phyloP scores from a whole-genome alignment of 2,113 vertebrate species.

The Pachyramphus minor region DNA sequence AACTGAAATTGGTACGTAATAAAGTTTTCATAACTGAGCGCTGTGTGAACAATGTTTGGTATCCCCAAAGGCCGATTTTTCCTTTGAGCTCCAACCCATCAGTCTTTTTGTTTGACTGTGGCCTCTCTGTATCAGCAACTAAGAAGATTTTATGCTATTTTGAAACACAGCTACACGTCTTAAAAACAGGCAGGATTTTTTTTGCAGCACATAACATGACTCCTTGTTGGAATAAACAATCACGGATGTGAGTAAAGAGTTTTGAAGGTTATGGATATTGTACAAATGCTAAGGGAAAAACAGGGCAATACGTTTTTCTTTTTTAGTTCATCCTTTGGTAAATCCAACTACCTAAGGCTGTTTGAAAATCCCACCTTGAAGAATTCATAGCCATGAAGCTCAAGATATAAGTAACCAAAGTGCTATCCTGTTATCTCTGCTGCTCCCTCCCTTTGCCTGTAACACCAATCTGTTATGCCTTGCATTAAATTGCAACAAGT shows the following conservation, averaged over 20 bases:
- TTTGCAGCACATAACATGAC: background rate
- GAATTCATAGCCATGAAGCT: background rate
- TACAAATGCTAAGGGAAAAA: background rate
- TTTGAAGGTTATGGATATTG: background rate
- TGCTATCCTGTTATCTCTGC: background rate
- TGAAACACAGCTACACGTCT: background rate
- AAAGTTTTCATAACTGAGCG: background rate
- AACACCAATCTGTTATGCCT: background rate
- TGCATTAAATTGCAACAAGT: background rate
- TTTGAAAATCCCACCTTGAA: background rate
- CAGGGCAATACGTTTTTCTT: background rate
- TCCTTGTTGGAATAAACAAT: background rate
- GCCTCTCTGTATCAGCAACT: background rate
- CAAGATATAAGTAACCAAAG: background rate
- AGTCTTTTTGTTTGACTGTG: background rate
- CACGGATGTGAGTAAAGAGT: background rate
- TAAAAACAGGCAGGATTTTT: background rate
- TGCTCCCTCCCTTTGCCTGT: background rate
- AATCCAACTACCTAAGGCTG: background rate
- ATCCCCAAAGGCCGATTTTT: background rate
- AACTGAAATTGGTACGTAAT: constrained; percentile 19
- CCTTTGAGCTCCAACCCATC: background rate
- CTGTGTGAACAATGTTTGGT: background rate
- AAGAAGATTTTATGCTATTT: background rate
- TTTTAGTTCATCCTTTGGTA: background rate